phyloP scores from a whole-genome alignment of 2,113 vertebrate genomes.

The Rhipidura dahli region DNA sequence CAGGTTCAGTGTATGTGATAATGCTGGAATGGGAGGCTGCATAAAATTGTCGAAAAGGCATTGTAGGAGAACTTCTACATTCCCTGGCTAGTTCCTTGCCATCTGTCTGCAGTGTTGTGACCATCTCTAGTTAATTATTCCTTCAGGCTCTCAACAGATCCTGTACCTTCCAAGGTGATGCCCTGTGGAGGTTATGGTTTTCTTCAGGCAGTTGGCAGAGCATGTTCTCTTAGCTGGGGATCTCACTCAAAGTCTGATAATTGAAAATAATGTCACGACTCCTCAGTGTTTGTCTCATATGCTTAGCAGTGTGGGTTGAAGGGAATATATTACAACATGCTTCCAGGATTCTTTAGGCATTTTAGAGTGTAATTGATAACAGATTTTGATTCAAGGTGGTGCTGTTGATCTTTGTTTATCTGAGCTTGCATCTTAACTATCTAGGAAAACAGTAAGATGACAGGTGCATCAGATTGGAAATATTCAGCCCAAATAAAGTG shows the following conservation, averaged over 20 bases:
- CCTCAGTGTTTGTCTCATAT: not conserved
- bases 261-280: not conserved
- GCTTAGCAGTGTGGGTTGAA: not conserved
- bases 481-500: not conserved
- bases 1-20: not conserved
- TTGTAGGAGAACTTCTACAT: not conserved
- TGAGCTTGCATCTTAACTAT: not conserved
- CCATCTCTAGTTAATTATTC: slow-evolving; percentile 34
- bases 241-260: not conserved
- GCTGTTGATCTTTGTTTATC: not conserved
- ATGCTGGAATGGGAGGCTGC: not conserved
- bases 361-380: not conserved
- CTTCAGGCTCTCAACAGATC: slow-evolving; percentile 13
- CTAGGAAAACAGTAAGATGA: not conserved
- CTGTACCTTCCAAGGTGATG: not conserved
- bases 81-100: slow-evolving; percentile 11
- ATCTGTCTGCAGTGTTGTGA: slow-evolving; percentile 7
- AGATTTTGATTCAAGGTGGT: not conserved
- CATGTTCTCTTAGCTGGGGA: not conserved
- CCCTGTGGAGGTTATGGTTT: slow-evolving; percentile 13
- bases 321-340: not conserved
- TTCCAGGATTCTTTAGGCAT: not conserved
- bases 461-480: not conserved
- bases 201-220: slow-evolving; percentile 10
- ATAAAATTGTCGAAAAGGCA: not conserved